Evolutionary conservation across 2,113 vertebrate genomes (phyloP).

Genomic region (Gavialis gangeticus): DNA sequence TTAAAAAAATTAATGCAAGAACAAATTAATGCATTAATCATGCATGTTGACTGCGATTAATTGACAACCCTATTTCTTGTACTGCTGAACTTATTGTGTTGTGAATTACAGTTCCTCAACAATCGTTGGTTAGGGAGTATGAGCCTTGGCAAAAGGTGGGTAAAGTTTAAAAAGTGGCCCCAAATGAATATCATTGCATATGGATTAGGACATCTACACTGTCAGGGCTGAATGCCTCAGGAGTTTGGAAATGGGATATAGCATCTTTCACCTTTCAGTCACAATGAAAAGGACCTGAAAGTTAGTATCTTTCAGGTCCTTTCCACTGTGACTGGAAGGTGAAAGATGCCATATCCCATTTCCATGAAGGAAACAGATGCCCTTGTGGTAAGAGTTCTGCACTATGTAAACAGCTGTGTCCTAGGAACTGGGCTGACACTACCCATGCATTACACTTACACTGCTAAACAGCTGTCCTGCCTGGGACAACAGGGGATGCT

Average conservation of each 20-base stretch:
- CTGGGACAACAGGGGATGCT: too few species aligned
- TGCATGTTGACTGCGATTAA: too few species aligned
- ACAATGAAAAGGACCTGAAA: background rate
- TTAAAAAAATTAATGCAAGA: too few species aligned
- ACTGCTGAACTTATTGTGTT: background rate
- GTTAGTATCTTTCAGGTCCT: accelerated
- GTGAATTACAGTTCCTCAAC: background rate
- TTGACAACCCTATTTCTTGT: background rate
- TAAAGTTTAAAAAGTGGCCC: background rate
- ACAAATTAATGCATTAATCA: too few species aligned
- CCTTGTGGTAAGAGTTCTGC: too few species aligned
- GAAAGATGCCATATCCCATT: background rate
- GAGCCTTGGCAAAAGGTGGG: background rate
- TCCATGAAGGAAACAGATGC: background rate
- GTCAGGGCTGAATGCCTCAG: background rate
- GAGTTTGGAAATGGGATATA: background rate
- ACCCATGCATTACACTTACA: too few species aligned
- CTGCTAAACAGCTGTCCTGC: too few species aligned
- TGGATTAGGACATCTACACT: background rate
- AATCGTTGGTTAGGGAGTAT: background rate
- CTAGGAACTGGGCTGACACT: too few species aligned
- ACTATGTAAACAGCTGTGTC: too few species aligned
- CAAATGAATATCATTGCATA: background rate
- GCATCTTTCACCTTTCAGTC: background rate
- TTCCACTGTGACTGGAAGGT: background rate